These are phyloP conservation scores for Spinus pinus DNA, from an alignment of 2,797 vertebrate genomes.

Conservation along the genomic window DNA sequence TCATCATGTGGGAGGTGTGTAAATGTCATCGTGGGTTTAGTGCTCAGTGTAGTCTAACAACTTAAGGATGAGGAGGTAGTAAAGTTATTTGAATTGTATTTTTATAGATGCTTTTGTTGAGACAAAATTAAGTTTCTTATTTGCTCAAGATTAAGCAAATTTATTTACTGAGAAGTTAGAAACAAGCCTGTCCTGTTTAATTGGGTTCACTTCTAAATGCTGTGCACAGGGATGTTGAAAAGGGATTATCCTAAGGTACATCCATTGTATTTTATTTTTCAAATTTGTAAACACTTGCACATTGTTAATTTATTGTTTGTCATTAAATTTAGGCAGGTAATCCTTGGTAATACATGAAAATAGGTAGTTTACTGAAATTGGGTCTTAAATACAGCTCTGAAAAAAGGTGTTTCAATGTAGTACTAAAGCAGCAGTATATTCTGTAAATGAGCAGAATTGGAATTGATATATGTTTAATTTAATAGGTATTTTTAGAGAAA, in stretches of 20 bases:
- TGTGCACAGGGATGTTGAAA: background rate
- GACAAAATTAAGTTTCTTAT: background rate
- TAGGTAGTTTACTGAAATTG: background rate
- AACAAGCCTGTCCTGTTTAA: background rate
- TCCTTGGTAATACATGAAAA: background rate
- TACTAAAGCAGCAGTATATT: background rate
- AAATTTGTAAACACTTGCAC: background rate
- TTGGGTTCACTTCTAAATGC: background rate
- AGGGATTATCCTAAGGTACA: background rate
- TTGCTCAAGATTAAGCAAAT: background rate
- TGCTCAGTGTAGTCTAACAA: background rate
- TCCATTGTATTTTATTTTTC: background rate
- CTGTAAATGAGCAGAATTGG: background rate
- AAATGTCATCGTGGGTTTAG: background rate
- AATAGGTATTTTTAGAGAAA: background rate
- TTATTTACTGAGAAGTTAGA: conserved; percentile 3
- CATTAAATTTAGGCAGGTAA: background rate
- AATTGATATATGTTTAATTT: background rate
- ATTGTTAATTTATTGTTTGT: background rate
- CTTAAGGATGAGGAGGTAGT: background rate
- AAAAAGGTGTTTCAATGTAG: background rate
- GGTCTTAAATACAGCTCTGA: background rate
- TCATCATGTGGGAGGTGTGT: background rate
- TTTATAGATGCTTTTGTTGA: conserved; percentile 11
- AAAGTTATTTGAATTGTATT: background rate